These are phyloP conservation scores for Cliona cf. orientalis DNA, from an alignment of 37 sponge, comb jelly and placozoan genomes.

Conservation along the genomic window DNA sequence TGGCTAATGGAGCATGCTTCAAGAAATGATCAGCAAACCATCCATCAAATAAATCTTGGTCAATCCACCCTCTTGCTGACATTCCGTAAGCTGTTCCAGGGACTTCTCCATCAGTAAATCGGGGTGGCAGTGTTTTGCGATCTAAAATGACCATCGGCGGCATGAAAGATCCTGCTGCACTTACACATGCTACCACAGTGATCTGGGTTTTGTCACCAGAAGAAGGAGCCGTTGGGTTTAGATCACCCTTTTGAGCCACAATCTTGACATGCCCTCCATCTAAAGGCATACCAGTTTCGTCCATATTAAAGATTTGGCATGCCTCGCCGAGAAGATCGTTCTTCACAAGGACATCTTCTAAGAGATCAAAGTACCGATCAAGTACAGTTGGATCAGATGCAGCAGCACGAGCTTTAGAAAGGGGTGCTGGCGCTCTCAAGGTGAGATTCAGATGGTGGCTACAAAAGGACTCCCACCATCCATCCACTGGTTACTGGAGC, in stretches of 20 bases:
- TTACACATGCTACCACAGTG: not conserved
- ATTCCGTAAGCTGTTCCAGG: conserved; percentile 9
- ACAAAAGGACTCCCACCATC: conserved; percentile 5
- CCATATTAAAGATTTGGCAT: too few relatives aligned
- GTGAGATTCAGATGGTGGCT: not conserved
- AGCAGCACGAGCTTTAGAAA: not conserved
- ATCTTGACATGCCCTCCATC: not conserved
- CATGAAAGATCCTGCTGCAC: not conserved
- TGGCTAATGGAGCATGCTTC: not conserved
- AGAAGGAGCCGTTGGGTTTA: not conserved
- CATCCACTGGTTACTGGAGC: not conserved
- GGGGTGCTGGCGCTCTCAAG: not conserved
- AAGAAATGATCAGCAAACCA: conserved; percentile 19
- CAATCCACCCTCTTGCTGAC: conserved; percentile 9
- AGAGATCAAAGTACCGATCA: not conserved
- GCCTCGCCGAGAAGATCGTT: conserved; percentile 1
- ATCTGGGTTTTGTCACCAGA: not conserved
- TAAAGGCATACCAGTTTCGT: conserved; percentile 7
- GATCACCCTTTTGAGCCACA: not conserved
- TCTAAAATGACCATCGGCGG: conserved; percentile 5
- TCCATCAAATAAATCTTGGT: not conserved
- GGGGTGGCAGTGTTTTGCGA: not conserved
- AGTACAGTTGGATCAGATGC: not conserved
- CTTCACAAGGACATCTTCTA: not conserved
- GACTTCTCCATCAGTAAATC: not conserved